phyloP scores from a whole-genome alignment of 2,113 vertebrate species.

The Chauna torquata region DNA sequence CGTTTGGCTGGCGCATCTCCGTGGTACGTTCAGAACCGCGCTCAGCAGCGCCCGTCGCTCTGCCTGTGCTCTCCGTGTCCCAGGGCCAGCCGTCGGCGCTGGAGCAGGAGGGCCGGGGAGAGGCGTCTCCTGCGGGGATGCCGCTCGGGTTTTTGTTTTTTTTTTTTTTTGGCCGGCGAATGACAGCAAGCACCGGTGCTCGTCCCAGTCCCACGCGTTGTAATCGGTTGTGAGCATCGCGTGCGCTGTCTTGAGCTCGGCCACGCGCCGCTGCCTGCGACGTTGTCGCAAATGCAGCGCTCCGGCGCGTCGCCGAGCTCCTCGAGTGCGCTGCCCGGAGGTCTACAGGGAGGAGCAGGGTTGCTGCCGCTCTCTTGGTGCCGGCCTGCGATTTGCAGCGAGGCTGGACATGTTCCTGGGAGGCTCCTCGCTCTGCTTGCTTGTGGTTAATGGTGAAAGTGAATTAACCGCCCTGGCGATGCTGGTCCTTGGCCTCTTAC shows the following conservation, averaged over 20 bases:
- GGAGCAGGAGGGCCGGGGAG: too few species aligned
- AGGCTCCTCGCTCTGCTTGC: background rate
- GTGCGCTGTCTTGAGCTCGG: background rate
- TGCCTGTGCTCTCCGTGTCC: too few species aligned
- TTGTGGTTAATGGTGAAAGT: background rate
- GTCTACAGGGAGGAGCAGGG: too few species aligned
- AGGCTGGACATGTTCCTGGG: background rate
- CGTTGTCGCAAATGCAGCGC: too few species aligned
- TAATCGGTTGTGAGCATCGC: background rate
- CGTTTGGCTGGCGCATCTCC: too few species aligned
- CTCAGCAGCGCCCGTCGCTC: too few species aligned
- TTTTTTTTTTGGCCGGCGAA: background rate
- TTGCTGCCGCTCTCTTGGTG: too few species aligned
- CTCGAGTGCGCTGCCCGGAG: too few species aligned
- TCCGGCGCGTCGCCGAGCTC: too few species aligned
- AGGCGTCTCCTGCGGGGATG: background rate
- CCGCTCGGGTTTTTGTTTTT: background rate
- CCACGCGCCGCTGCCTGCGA: too few species aligned
- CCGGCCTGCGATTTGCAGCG: background rate
- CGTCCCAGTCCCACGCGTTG: accelerated
- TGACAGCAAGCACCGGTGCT: background rate
- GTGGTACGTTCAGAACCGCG: background rate
- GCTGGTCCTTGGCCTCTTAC: background rate
- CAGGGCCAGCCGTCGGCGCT: too few species aligned
- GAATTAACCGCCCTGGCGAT: background rate